phyloP scores from a whole-genome alignment of 2,888 invertebrate genomes.

The Mimas tiliae region DNA sequence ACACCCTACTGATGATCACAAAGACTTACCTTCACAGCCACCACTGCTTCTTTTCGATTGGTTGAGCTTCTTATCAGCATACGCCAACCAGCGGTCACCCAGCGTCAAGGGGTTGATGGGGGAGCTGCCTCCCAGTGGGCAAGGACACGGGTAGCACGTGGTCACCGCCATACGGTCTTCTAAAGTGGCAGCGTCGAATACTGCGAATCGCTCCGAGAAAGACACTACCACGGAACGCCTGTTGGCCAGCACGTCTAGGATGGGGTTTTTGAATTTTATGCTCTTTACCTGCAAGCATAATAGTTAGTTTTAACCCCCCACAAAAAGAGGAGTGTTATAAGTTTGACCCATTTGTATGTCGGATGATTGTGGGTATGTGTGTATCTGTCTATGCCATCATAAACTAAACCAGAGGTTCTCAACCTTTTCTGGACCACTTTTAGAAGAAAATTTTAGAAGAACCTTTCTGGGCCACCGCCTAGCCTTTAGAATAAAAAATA shows the following conservation, averaged over 20 bases:
- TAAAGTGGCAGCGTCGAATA: constrained; percentile 94
- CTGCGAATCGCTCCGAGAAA: constrained; percentile 95
- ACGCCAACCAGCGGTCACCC: constrained; percentile 93
- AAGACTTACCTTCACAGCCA: constrained; percentile 88
- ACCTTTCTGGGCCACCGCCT: too few relatives aligned
- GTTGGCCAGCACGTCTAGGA: constrained; percentile 95
- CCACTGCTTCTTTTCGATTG: constrained; percentile 92
- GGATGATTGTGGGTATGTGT: too few relatives aligned
- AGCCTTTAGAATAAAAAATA: too few relatives aligned
- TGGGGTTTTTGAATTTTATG: constrained; percentile 96
- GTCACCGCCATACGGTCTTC: constrained; percentile 95
- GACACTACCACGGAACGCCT: constrained; percentile 94
- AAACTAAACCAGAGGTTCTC: too few relatives aligned
- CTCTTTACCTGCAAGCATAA: constrained; percentile 87
- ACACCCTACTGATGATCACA: too few relatives aligned
- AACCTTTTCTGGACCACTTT: too few relatives aligned
- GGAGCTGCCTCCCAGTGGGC: constrained; percentile 83
- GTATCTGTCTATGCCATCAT: too few relatives aligned
- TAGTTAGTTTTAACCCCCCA: too few relatives aligned
- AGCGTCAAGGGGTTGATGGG: constrained; percentile 92
- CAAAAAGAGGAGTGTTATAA: too few relatives aligned
- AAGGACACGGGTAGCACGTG: constrained; percentile 95
- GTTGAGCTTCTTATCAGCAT: constrained; percentile 93
- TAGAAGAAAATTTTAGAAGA: too few relatives aligned
- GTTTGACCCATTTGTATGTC: too few relatives aligned